These are phyloP conservation scores for Antitype chi DNA, from an alignment of 2,888 invertebrate species.

Conservation along the genomic window DNA sequence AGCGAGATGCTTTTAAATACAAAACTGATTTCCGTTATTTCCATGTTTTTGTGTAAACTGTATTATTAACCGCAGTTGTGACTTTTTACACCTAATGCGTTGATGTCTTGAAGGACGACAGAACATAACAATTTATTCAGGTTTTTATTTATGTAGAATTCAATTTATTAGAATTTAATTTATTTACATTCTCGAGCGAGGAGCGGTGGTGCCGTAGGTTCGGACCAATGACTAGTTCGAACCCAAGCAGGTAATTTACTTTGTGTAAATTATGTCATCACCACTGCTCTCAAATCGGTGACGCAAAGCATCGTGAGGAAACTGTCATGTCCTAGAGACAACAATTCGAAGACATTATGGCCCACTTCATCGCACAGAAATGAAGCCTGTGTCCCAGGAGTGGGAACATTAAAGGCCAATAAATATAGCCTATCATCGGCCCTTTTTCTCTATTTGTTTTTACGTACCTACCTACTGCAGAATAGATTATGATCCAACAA, in stretches of 20 bases:
- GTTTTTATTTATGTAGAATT: background rate
- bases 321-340: too few relatives aligned
- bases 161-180: background rate
- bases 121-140: background rate
- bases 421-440: background rate
- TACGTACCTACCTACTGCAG: background rate
- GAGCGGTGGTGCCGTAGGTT: background rate
- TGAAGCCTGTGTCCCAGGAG: background rate
- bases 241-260: background rate
- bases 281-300: too few relatives aligned
- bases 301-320: too few relatives aligned
- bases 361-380: background rate
- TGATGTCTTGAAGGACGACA: background rate
- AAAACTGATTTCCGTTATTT: constrained; percentile 17
- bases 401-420: background rate
- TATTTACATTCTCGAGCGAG: background rate
- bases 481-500: background rate
- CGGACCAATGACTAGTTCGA: too few relatives aligned
- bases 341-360: background rate
- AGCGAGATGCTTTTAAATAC: background rate
- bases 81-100: background rate
- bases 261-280: too few relatives aligned
- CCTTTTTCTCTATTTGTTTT: background rate
- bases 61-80: background rate
- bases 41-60: constrained; percentile 1